These are phyloP conservation scores for Tenebrio molitor DNA, from an alignment of 1,140 invertebrate species.

Conservation along the genomic window DNA sequence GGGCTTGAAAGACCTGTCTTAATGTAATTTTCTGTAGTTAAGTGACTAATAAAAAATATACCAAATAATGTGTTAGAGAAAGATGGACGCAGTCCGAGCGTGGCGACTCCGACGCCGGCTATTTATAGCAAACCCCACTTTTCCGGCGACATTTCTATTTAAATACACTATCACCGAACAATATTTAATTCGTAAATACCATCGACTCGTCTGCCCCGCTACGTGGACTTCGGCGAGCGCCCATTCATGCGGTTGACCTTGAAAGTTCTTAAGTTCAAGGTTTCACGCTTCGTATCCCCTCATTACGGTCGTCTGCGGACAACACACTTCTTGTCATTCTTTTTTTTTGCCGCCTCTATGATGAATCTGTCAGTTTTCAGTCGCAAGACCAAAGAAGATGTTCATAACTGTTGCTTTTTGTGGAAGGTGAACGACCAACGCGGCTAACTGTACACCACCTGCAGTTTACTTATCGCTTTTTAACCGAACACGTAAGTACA, in stretches of 20 bases:
- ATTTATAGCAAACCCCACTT: conserved; percentile 8
- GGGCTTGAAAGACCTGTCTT: conserved; percentile 51
- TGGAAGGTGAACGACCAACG: conserved; percentile 42
- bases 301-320: conserved; percentile 1
- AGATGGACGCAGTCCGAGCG: neutral
- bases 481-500: conserved; percentile 8
- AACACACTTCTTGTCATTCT: neutral
- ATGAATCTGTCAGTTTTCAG: neutral
- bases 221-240: neutral
- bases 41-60: conserved; percentile 12
- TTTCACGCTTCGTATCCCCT: conserved; percentile 2
- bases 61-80: neutral
- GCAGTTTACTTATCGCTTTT: neutral
- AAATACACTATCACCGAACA: neutral
- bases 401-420: conserved; percentile 33
- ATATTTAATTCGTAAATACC: neutral
- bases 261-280: conserved; percentile 38
- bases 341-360: conserved; percentile 11
- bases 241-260: conserved; percentile 25
- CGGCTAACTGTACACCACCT: conserved; percentile 40
- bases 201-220: too few relatives aligned
- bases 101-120: neutral
- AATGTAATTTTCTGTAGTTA: conserved; percentile 42
- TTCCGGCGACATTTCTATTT: conserved; percentile 5
- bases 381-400: conserved; percentile 8